Evolutionary conservation across 2,888 invertebrate genomes (phyloP).

Genomic region (Caenorhabditis sp.): DNA sequence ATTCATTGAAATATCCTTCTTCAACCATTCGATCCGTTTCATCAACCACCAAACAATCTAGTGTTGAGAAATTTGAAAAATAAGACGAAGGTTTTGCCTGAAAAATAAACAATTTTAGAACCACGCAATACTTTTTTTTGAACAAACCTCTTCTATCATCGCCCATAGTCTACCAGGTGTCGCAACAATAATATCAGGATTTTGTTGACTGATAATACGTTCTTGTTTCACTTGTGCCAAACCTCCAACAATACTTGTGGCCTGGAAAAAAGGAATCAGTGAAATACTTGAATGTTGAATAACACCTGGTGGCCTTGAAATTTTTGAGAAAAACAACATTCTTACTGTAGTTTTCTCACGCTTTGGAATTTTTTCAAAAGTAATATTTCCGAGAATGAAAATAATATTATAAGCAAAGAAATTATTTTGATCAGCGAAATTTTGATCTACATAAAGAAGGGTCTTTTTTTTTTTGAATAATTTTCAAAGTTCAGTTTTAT

Average conservation of each 20-base stretch:
- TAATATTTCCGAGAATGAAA: too few relatives aligned
- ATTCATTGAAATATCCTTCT: conserved; percentile 91
- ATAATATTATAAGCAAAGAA: too few relatives aligned
- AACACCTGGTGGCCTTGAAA: too few relatives aligned
- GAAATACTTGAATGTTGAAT: too few relatives aligned
- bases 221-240: conserved; percentile 92
- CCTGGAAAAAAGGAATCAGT: conserved; percentile 70
- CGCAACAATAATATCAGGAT: conserved; percentile 91
- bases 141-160: conserved; percentile 79
- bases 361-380: too few relatives aligned
- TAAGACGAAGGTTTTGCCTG: conserved; percentile 49
- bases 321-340: too few relatives aligned
- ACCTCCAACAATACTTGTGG: conserved; percentile 90
- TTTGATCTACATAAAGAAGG: too few relatives aligned
- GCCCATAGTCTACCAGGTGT: conserved; percentile 98
- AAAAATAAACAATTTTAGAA: conserved; percentile 6
- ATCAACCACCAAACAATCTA: conserved; percentile 85
- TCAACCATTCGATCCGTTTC: conserved; percentile 99
- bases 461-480: too few relatives aligned
- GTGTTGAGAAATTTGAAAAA: conserved; percentile 70
- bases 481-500: too few relatives aligned
- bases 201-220: conserved; percentile 79
- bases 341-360: too few relatives aligned
- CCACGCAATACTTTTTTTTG: not conserved
- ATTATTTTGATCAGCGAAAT: too few relatives aligned